Evolutionary conservation across 2,113 vertebrate species (phyloP), one percentile per base, ranked within the genome.

Genomic region (Apeltes quadracus): DNA sequence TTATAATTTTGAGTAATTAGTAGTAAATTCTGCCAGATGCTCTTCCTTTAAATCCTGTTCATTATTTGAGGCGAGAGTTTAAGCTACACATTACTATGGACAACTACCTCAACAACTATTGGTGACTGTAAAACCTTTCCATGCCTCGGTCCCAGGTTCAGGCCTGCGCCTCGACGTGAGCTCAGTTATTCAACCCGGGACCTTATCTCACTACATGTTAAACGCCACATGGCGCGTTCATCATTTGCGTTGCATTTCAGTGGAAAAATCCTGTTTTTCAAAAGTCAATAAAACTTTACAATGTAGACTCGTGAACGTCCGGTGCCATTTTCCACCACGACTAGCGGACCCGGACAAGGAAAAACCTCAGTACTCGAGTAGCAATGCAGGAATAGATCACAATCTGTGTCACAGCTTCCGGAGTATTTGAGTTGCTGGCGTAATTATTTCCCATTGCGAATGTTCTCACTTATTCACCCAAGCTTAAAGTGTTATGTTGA

Each of bases 221-320:
- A 68, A 66, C 25, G 66, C 83, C 87, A 88, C 77, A 84, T 84
- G 82, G 78, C 63, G 72, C 38, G 75, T 70, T 83, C 79, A 69
- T 85, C 72, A 79, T 78, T 79, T 79, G 64, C 23, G 14, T 48
- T 79, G 69, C 29, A 54, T 76, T 75, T 78, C 84, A 22, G 54
- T 64, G 75, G 63, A 82, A 82, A 25, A 89, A 69, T 71, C 0
- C 34, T 79, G 57, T 79, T 83, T 81, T 70, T 76, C 20, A 1
- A 75, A n/a, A 78, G 61, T 78, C 50, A 7, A 9, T 79, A 82
- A 75, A 78, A 44, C 16, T 67, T 72, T 84, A 75, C 63, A 54
- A 59, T 18, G 16, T 44, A 50, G 1, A 73, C 82, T 74, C 66
- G 56, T 16, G 2, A 80, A 75, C 25, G 25, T 15, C 34, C 20